These are phyloP conservation scores for Corythucha ciliata DNA, from an alignment of 2,888 invertebrate species.

Conservation along the genomic window DNA sequence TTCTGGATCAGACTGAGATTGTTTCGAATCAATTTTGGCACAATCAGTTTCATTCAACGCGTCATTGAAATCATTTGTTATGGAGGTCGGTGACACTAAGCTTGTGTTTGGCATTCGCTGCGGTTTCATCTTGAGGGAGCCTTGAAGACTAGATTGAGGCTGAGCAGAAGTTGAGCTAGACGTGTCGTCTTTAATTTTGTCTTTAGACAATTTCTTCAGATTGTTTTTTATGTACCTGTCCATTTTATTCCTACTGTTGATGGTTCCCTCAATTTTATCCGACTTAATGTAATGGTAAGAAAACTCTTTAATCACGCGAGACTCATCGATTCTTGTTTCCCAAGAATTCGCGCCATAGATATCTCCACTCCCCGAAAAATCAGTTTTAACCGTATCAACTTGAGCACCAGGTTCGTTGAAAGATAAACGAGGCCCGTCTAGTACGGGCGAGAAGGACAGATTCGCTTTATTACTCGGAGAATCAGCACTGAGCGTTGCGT, in stretches of 20 bases:
- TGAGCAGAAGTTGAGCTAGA: not conserved
- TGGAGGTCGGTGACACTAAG: not conserved
- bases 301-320: conserved; percentile 42
- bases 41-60: not conserved
- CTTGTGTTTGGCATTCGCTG: not conserved
- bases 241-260: not conserved
- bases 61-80: too few species aligned
- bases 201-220: not conserved
- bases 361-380: too few species aligned
- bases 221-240: conserved; percentile 1
- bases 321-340: conserved; percentile 41
- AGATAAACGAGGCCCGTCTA: too few species aligned
- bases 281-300: conserved; percentile 43
- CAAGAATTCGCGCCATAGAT: too few species aligned
- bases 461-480: too few species aligned
- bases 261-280: conserved; percentile 25
- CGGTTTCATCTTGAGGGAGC: too few species aligned
- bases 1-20: conserved; percentile 45
- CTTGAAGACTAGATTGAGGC: not conserved
- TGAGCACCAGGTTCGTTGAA: too few species aligned
- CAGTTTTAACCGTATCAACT: too few species aligned
- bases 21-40: conserved; percentile 35
- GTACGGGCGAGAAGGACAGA: too few species aligned
- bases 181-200: not conserved
- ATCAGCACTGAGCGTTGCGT: too few species aligned